phyloP scores from a whole-genome alignment of 1,140 invertebrate genomes.

The Calephelis nemesis region DNA sequence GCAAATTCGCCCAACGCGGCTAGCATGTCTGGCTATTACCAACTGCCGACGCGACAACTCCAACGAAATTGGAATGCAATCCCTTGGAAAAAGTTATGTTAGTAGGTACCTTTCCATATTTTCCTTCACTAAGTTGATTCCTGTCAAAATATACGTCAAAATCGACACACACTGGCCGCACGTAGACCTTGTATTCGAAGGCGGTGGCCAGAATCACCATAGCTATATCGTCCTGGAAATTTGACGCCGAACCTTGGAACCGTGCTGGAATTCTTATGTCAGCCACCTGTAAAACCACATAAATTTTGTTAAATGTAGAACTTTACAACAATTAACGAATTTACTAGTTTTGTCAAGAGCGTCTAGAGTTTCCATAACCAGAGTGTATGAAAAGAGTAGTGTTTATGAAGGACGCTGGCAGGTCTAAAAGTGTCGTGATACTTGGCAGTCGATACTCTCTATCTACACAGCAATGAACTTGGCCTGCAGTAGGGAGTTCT shows the following conservation, averaged over 20 bases:
- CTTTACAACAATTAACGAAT: background rate
- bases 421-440: too few relatives aligned
- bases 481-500: too few relatives aligned
- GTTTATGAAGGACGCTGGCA: too few relatives aligned
- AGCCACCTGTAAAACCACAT: slow-evolving; percentile 42
- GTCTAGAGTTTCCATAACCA: slow-evolving; percentile 45
- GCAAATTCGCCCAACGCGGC: too few relatives aligned
- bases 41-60: too few relatives aligned
- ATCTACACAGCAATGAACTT: too few relatives aligned
- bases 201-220: slow-evolving; percentile 46
- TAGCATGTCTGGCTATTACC: too few relatives aligned
- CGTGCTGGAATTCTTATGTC: slow-evolving; percentile 39
- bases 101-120: slow-evolving; percentile 45
- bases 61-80: too few relatives aligned
- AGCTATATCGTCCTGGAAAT: slow-evolving; percentile 56
- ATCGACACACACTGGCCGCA: slow-evolving; percentile 63
- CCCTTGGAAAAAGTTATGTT: background rate
- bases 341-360: too few relatives aligned
- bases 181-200: slow-evolving; percentile 43
- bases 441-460: too few relatives aligned
- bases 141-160: slow-evolving; percentile 55
- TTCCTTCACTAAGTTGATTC: slow-evolving; percentile 43
- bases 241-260: slow-evolving; percentile 46
- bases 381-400: too few relatives aligned
- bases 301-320: slow-evolving; percentile 46